Conservation (phyloP, 2,888 invertebrate genomes). For the Penaeus monodon region DNA sequence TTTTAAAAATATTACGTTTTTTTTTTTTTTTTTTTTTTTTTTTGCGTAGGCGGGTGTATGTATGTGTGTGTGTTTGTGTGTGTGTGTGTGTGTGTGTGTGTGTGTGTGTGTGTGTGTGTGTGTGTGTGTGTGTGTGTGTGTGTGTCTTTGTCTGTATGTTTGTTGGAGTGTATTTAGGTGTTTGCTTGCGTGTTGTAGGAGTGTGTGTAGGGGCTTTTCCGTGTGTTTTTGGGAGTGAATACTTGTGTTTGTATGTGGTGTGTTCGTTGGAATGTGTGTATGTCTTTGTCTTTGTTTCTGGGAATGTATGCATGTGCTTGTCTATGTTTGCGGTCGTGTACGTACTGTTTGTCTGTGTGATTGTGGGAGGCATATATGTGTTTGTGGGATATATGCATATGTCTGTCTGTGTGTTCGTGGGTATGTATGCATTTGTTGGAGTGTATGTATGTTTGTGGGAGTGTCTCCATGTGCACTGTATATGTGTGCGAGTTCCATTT, state of each 20-base stretch:
- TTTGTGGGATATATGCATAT: not conserved
- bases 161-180: not conserved
- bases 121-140: too few species aligned
- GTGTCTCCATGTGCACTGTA: too few species aligned
- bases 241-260: not conserved
- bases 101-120: too few species aligned
- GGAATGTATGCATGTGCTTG: not conserved
- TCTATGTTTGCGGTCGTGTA: not conserved
- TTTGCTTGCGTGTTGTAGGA: constrained; percentile 7
- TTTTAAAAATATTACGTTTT: too few species aligned
- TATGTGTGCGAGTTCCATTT: too few species aligned
- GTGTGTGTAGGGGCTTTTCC: constrained; percentile 7
- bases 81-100: too few species aligned
- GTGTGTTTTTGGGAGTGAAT: not conserved
- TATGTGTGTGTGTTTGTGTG: too few species aligned
- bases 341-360: not conserved
- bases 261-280: not conserved
- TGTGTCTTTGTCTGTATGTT: too few species aligned
- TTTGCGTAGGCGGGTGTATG: too few species aligned
- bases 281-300: not conserved
- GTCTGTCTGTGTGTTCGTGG: not conserved
- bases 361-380: not conserved
- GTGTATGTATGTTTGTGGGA: not conserved
- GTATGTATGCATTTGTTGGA: not conserved
- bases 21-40: too few species aligned